These are phyloP conservation scores for Erannis defoliaria DNA, from an alignment of 2,888 invertebrate species.

Conservation along the genomic window DNA sequence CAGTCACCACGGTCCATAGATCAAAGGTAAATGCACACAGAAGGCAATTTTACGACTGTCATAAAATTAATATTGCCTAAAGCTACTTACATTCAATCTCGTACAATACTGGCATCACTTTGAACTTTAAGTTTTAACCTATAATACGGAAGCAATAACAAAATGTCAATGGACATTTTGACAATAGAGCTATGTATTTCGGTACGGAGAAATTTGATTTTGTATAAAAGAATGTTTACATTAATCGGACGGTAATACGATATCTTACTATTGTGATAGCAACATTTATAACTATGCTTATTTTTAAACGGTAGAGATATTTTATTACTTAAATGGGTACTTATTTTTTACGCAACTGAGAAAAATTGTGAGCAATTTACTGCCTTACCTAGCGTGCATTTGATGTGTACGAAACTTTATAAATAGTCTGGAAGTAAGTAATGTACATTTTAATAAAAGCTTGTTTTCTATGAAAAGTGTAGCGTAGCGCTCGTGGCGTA, in stretches of 20 bases:
- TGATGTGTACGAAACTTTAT: no score
- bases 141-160: constrained; percentile 17
- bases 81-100: constrained; percentile 21
- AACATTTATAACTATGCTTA: background rate
- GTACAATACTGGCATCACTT: constrained; percentile 12
- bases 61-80: constrained; percentile 32
- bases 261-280: constrained; percentile 5
- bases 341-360: no score
- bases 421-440: no score
- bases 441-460: no score
- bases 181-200: constrained; percentile 16
- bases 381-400: no score
- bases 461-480: no score
- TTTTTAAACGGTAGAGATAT: background rate
- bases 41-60: constrained; percentile 26
- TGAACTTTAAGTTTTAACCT: constrained; percentile 31
- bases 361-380: no score
- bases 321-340: background rate
- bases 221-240: background rate
- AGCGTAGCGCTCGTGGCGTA: no score
- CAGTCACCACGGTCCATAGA: constrained; percentile 15
- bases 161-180: constrained; percentile 13
- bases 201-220: background rate
- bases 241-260: constrained; percentile 23
- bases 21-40: constrained; percentile 26